These are phyloP conservation scores for Argynnis bischoffii DNA, from an alignment of 2,888 invertebrate genomes.

Conservation along the genomic window DNA sequence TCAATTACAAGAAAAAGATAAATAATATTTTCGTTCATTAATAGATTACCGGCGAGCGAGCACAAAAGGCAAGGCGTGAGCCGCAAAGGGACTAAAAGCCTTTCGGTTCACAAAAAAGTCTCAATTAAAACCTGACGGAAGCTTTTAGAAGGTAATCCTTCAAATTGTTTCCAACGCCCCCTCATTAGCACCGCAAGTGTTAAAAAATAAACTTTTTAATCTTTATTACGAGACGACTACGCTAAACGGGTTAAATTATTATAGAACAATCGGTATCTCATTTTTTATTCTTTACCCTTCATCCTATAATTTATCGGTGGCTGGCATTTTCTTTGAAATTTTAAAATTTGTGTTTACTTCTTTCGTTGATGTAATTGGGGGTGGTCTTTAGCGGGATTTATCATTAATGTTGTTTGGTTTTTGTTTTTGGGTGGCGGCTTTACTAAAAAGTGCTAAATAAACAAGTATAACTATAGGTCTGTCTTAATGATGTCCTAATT, in stretches of 20 bases:
- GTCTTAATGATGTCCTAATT: neutral
- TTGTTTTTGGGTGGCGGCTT: conserved; percentile 29
- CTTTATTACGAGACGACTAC: conserved; percentile 79
- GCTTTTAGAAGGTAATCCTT: conserved; percentile 83
- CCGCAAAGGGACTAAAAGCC: conserved; percentile 79
- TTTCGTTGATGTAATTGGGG: conserved; percentile 63
- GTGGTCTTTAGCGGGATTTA: conserved; percentile 51
- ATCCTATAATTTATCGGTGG: conserved; percentile 70
- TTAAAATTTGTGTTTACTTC: conserved; percentile 69
- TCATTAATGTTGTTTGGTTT: conserved; percentile 51
- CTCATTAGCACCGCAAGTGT: conserved; percentile 82
- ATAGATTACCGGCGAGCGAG: conserved; percentile 72
- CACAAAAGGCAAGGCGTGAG: conserved; percentile 67
- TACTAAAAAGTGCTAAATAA: conserved; percentile 10
- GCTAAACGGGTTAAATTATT: conserved; percentile 82
- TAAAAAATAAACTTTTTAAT: conserved; percentile 83
- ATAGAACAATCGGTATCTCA: conserved; percentile 73
- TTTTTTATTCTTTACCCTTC: conserved; percentile 76
- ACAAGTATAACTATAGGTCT: neutral
- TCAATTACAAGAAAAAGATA: conserved; percentile 33
- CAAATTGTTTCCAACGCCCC: conserved; percentile 83
- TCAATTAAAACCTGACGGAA: conserved; percentile 83
- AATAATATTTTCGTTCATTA: conserved; percentile 66
- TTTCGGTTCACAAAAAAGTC: conserved; percentile 79
- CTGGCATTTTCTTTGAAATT: conserved; percentile 64